phyloP scores from a whole-genome alignment of 1,140 invertebrate species.

The Sminthurinus signatus region DNA sequence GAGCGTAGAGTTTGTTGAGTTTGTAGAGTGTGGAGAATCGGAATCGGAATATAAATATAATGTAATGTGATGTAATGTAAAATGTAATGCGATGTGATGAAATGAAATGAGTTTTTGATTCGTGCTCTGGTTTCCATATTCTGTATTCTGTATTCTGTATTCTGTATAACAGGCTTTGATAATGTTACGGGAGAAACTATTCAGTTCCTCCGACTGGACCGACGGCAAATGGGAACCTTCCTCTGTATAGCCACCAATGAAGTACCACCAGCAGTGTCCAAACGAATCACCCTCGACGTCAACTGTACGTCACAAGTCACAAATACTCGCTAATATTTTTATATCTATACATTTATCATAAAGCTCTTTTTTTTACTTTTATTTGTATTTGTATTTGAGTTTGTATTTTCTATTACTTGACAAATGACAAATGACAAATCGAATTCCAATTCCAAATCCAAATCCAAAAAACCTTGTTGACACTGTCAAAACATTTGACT shows the following conservation, averaged over 20 bases:
- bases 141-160: constrained; percentile 40
- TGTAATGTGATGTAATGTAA: constrained; percentile 2
- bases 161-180: constrained; percentile 43
- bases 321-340: no score
- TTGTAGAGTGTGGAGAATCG: not conserved
- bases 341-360: no score
- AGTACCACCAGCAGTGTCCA: constrained; percentile 80
- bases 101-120: constrained; percentile 38
- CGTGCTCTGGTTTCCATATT: constrained; percentile 27
- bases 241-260: constrained; percentile 48
- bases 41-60: not conserved
- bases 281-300: constrained; percentile 73
- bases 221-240: constrained; percentile 61
- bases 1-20: not conserved
- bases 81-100: constrained; percentile 25
- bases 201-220: constrained; percentile 65
- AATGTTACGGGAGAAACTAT: constrained; percentile 66
- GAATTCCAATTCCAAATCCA: no score
- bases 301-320: constrained; percentile 85
- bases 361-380: no score
- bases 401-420: no score
- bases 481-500: no score
- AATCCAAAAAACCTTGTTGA: no score
- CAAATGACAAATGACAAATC: no score
- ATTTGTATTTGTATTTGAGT: no score